Percentiles rank a stretch among this genome's conserved stretches.
Evolutionary conservation across 2,888 invertebrate genomes (phyloP).

Genomic region (Ochropleura leucogaster): DNA sequence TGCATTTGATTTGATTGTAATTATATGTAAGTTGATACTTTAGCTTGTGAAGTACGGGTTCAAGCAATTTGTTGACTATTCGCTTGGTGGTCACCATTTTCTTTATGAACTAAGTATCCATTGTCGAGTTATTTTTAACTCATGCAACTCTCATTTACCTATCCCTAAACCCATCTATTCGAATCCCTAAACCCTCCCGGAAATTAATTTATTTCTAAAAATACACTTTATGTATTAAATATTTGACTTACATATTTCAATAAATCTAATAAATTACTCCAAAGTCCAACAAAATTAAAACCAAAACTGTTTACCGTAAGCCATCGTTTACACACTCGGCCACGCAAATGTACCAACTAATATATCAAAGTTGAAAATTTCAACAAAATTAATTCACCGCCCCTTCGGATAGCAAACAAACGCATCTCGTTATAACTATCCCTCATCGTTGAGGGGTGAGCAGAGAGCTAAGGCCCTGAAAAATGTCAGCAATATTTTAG

Average conservation of each 20-base stretch:
- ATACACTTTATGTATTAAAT: neutral
- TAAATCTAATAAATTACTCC: constrained; percentile 27
- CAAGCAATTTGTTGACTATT: neutral
- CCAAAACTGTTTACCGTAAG: constrained; percentile 29
- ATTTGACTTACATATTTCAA: constrained; percentile 10
- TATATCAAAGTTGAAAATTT: constrained; percentile 55
- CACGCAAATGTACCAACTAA: constrained; percentile 40
- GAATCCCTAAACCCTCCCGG: neutral
- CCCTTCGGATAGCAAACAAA: constrained; percentile 63
- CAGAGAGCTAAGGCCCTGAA: constrained; percentile 77
- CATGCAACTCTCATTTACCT: neutral
- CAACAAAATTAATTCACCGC: constrained; percentile 63
- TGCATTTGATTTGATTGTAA: constrained; percentile 45
- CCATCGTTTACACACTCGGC: constrained; percentile 32
- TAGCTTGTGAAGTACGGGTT: neutral
- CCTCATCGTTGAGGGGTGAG: constrained; percentile 61
- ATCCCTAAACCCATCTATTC: neutral
- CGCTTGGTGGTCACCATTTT: neutral
- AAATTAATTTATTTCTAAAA: constrained; percentile 15
- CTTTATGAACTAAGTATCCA: no score
- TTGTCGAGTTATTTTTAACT: no score
- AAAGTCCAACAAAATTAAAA: constrained; percentile 22
- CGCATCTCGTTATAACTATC: constrained; percentile 75
- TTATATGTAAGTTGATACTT: constrained; percentile 36
- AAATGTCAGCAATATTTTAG: constrained; percentile 84